phyloP scores from a whole-genome alignment of 2,113 vertebrate species.

The Cichladusa arquata region DNA sequence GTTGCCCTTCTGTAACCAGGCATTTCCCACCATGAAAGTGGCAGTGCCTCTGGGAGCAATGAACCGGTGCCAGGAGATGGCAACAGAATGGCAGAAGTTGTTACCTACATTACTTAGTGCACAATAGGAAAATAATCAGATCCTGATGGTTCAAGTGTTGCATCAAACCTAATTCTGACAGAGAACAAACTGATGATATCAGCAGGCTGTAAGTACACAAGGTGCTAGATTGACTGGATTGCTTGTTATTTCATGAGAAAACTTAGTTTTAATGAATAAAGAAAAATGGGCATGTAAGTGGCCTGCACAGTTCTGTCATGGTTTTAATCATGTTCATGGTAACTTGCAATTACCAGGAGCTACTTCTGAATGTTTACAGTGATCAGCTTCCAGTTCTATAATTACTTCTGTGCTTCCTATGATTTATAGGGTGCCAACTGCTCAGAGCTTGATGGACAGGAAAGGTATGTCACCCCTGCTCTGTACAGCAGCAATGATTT shows the following conservation, averaged over 20 bases:
- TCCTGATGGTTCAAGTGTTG: not conserved
- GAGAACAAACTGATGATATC: not conserved
- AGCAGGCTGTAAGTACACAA: not conserved
- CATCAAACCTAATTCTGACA: not conserved
- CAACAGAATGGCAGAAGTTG: not conserved
- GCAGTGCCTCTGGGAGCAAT: not conserved
- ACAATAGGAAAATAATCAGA: not conserved
- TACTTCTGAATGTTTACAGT: constrained; percentile 21
- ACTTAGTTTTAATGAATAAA: not conserved
- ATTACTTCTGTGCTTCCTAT: constrained; percentile 31
- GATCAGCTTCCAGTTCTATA: constrained; percentile 42
- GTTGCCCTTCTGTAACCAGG: not conserved
- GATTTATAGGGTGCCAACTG: constrained; percentile 60
- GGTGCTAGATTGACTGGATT: not conserved
- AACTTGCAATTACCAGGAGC: not conserved
- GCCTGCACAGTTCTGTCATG: not conserved
- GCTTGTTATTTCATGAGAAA: not conserved
- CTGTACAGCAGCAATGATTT: constrained; percentile 8
- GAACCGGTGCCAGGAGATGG: not conserved
- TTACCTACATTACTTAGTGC: not conserved
- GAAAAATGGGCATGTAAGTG: not conserved
- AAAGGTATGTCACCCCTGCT: not conserved
- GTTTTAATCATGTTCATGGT: not conserved
- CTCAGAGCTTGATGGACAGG: not conserved
- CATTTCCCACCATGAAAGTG: not conserved